Base-by-base conservation (phyloP, 2,888 invertebrate species). In the Apamea crenata region DNA sequence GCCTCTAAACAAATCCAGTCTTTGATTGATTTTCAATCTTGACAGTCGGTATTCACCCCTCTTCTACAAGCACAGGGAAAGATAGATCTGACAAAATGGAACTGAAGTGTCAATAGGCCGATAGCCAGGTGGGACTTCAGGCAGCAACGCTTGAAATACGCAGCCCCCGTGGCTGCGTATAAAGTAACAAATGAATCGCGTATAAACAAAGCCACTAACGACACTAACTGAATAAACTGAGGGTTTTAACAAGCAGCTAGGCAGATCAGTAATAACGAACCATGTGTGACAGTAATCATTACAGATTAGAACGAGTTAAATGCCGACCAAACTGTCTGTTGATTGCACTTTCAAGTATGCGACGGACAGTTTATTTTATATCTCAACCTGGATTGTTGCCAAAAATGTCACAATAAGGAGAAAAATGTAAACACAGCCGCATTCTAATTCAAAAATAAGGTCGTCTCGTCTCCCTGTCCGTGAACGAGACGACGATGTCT, bases 361-460 rank as follows among this genome's bases (percentile, higher is more conserved):
- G 92, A 93, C 91, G 89, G 90, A 87, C 89, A 92, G 93, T 93
- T 93, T 93, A 93, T 94, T 93, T 92, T 94, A 93, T 93, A 94
- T 92, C 92, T 91, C 94, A 92, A 93, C 93, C 93, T 96, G 95
- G 96, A 95, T 92, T 91, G 85, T 87, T 89, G 96, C 95, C 96
- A 96, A 94, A 94, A 94, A 94, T 96, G 94, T 94, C 95, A 95
- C 95, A 95, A 96, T 95, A 95, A 94, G 93, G 94, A 93, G 95
- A 95, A 95, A 95, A 95, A 95, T 95, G 95, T 96, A 96, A 96
- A 96, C 95, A 96, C 94, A 95, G 94, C 92, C 95, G 95, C 95
- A 96, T 94, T 95, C 95, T 95, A 94, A 94, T 94, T 94, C 93
- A 93, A 95, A 94, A 96, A 95, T 95, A 95, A 95, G 95, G 95